These are phyloP conservation scores for Ispidina picta DNA, from an alignment of 2,797 vertebrate species.

Conservation along the genomic window DNA sequence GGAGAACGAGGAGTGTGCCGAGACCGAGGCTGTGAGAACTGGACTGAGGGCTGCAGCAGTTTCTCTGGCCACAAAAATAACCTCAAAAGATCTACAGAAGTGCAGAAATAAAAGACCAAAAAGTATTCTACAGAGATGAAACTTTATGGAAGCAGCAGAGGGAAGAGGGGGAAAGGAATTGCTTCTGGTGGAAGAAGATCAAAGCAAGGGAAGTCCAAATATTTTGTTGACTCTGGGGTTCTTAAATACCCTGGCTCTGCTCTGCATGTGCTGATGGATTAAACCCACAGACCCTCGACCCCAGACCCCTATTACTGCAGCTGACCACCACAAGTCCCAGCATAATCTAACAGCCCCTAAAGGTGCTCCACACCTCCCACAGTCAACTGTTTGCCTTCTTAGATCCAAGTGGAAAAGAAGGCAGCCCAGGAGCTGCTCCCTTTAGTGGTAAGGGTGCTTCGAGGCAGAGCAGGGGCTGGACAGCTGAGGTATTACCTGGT, in stretches of 20 bases:
- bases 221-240: neutral
- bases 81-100: neutral
- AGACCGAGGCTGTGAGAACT: neutral
- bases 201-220: neutral
- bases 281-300: rapidly evolving
- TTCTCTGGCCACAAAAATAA: neutral
- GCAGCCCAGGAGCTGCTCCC: neutral
- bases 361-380: neutral
- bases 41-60: neutral
- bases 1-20: neutral
- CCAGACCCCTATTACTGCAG: rapidly evolving
- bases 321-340: neutral
- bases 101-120: neutral
- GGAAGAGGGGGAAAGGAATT: neutral
- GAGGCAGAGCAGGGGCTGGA: neutral
- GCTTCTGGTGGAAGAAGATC: neutral
- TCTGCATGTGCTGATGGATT: rapidly evolving
- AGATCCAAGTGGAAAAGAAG: neutral
- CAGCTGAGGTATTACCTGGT: neutral
- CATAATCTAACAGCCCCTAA: neutral
- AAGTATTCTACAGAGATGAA: neutral
- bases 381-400: neutral
- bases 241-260: neutral
- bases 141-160: neutral
- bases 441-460: rapidly evolving